phyloP scores from a whole-genome alignment of 2,797 vertebrate species.

The Mastacembelus armatus region DNA sequence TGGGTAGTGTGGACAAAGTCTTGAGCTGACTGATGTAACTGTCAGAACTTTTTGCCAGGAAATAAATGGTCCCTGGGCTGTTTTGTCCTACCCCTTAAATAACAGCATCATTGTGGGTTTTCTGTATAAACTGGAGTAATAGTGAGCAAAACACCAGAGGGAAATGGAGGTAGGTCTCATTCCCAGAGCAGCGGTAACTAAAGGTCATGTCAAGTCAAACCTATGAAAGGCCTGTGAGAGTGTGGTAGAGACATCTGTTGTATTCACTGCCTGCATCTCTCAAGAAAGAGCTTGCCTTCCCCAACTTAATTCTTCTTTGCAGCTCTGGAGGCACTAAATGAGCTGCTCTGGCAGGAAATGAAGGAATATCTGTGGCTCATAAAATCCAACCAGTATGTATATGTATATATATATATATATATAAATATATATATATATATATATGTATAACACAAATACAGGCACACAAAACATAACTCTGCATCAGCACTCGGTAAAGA shows the following conservation, averaged over 20 bases:
- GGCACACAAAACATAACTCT: too few relatives aligned
- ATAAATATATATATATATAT: too few relatives aligned
- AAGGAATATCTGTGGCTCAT: conserved; percentile 2
- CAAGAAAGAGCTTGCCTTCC: conserved; percentile 17
- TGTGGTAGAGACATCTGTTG: conserved; percentile 10
- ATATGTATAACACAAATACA: too few relatives aligned
- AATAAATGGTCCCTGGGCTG: too few relatives aligned
- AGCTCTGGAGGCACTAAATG: conserved; percentile 24
- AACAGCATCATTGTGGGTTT: too few relatives aligned
- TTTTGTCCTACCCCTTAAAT: too few relatives aligned
- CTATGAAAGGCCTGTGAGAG: conserved; percentile 14
- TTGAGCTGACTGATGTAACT: too few relatives aligned
- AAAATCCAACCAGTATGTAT: neutral
- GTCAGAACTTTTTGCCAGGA: too few relatives aligned
- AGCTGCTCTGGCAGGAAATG: conserved; percentile 9
- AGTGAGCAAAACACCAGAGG: neutral
- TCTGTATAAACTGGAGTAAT: too few relatives aligned
- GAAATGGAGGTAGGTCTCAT: neutral
- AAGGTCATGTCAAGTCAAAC: conserved; percentile 17
- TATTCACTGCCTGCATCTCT: conserved; percentile 23
- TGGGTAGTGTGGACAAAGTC: too few relatives aligned
- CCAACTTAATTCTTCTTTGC: neutral
- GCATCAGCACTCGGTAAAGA: too few relatives aligned
- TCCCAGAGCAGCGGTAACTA: conserved; percentile 21
- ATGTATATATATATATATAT: too few relatives aligned